These are phyloP conservation scores for Cyaniris semiargus DNA, from an alignment of 2,888 invertebrate genomes.

Conservation along the genomic window DNA sequence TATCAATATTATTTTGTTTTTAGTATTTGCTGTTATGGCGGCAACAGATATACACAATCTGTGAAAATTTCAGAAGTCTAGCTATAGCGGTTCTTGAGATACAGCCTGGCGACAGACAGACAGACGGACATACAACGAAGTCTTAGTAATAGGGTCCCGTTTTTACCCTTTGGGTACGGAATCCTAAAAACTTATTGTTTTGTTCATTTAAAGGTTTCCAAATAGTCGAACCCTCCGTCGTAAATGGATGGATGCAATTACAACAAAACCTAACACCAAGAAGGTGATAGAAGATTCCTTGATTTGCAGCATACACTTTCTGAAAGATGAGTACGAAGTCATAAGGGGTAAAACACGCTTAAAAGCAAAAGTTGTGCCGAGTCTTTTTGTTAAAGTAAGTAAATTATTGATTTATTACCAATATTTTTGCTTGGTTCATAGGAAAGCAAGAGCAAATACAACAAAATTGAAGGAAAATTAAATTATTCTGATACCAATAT, in stretches of 20 bases:
- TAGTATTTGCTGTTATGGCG: no score
- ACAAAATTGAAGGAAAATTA: neutral
- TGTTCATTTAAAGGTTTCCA: constrained; percentile 54
- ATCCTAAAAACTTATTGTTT: neutral
- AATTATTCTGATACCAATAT: neutral
- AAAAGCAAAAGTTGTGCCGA: constrained; percentile 59
- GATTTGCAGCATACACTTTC: constrained; percentile 63
- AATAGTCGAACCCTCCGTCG: constrained; percentile 52
- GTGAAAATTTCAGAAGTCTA: no score
- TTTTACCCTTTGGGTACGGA: no score
- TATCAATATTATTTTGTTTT: no score
- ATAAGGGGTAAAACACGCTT: constrained; percentile 58
- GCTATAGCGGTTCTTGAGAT: no score
- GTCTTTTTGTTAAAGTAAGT: constrained; percentile 46
- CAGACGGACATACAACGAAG: no score
- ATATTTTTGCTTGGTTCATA: neutral
- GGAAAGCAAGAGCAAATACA: no score
- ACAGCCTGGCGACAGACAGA: no score
- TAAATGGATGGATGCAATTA: constrained; percentile 59
- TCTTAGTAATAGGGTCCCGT: no score
- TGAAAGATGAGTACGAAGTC: constrained; percentile 50
- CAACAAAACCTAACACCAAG: constrained; percentile 35
- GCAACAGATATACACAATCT: no score
- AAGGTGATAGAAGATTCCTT: constrained; percentile 48
- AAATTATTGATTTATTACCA: neutral